Evolutionary conservation across 1,140 invertebrate species (phyloP), one percentile per base, ranked within the genome.

Genomic region (Pantala flavescens): DNA sequence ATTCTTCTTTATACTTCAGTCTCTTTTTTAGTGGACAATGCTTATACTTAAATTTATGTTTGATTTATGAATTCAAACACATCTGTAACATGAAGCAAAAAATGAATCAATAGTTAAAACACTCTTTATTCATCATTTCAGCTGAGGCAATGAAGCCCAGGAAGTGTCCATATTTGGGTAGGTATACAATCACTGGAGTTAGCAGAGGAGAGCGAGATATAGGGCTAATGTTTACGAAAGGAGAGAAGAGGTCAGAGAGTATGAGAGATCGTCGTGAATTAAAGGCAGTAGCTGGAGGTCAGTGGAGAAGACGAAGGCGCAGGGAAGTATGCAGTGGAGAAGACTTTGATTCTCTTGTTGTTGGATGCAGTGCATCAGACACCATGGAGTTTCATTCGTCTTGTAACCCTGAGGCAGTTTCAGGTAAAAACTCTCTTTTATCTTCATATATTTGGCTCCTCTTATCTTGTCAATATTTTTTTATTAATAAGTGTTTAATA

Each of bases 341-440:
- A 42, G 83, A 83, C 43, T 87, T 88, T 79, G 86, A 87, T 71
- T 88, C 86, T 78, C 84, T 90, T 19, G 86, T 86, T 75, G 85
- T 91, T 42, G 90, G 90, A 14, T 91, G 90, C 79, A 88, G 85
- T n/a, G 84, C 83, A 10, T 85, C 87, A 76, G 90, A 92, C 81
- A 88, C 87, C 36, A 87, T 92, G 83, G 89, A 91, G 80, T 88
- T 92, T 80, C 86, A 87, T 76, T 88, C 87, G 42, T 85, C 88
- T 74, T 92, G 90, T 82, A 70, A 23, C 70, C 10, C 70, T 24
- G 71, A 72, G 28, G 16, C 71, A 43, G 49, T 75, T 43, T 78
- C 55, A 71, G 71, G 63, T 75, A 43, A 71, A 43, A 63, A 14
- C 42, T 73, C 28, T 36, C 28, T 36, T 5, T 36, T 36, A 36